Evolutionary conservation across 2,888 invertebrate species (phyloP).

Genomic region (Aphodius sticticus): DNA sequence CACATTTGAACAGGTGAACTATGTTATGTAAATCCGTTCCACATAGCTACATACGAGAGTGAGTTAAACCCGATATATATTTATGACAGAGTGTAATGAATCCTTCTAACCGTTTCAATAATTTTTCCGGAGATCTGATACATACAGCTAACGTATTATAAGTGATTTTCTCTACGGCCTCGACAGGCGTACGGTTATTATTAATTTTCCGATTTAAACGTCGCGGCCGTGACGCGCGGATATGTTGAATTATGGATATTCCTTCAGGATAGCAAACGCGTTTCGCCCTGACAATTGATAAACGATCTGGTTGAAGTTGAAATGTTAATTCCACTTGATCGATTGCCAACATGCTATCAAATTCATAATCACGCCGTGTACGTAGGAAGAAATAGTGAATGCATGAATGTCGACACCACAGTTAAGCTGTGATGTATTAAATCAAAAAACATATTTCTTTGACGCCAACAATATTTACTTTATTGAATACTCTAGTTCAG

Average conservation of each 20-base stretch:
- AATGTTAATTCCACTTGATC: slow-evolving; percentile 24
- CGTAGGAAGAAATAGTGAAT: background rate
- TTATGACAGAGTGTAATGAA: background rate
- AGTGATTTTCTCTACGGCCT: background rate
- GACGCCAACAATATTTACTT: no score
- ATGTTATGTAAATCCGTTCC: background rate
- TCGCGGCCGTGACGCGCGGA: background rate
- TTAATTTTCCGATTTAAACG: background rate
- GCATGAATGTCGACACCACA: background rate
- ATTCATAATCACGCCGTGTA: slow-evolving; percentile 19
- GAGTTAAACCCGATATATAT: background rate
- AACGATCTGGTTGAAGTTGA: slow-evolving; percentile 18
- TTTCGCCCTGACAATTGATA: slow-evolving; percentile 22
- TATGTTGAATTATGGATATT: slow-evolving; percentile 4
- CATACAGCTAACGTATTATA: background rate
- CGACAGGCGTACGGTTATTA: background rate
- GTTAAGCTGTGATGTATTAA: no score
- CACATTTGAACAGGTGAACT: no score
- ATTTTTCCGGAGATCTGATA: background rate
- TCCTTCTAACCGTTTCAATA: background rate
- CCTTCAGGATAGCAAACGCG: background rate
- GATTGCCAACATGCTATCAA: slow-evolving; percentile 12
- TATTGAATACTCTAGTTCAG: no score
- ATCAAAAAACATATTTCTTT: no score
- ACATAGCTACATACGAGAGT: background rate